Conservation (phyloP, 2,888 invertebrate genomes). For the Phengaris arion region DNA sequence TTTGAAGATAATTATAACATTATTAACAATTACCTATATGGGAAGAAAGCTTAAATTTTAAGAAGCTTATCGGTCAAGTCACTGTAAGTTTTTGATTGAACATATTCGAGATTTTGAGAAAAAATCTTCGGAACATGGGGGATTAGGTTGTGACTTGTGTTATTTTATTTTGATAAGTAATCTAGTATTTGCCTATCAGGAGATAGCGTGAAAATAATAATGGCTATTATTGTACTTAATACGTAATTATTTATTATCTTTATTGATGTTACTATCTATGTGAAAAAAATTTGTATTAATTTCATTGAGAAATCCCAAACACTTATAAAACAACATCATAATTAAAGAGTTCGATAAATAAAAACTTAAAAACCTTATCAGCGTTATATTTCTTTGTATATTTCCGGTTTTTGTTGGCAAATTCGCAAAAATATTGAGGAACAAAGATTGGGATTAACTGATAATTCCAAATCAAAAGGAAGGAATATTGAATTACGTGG, state of each 20-base stretch:
- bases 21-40: conserved; percentile 1
- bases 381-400: neutral
- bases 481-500: neutral
- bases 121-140: conserved; percentile 27
- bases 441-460: conserved; percentile 57
- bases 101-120: conserved; percentile 28
- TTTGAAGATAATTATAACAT: neutral
- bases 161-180: conserved; percentile 2
- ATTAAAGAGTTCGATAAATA: neutral
- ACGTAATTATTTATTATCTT: conserved; percentile 14
- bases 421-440: conserved; percentile 45
- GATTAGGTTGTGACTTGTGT: conserved; percentile 24
- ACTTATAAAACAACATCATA: neutral
- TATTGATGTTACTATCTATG: neutral
- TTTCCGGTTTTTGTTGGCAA: conserved; percentile 22
- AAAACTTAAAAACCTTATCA: neutral
- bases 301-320: neutral
- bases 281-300: neutral
- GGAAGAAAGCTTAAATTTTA: conserved; percentile 19
- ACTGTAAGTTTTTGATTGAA: neutral
- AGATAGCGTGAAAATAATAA: neutral
- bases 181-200: neutral
- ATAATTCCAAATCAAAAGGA: conserved; percentile 38
- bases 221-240: neutral
- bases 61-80: conserved; percentile 35